Percentiles rank a stretch among this genome's conserved stretches.
Conservation (phyloP, 1,140 invertebrate genomes). For the Zaprionus capensis region DNA sequence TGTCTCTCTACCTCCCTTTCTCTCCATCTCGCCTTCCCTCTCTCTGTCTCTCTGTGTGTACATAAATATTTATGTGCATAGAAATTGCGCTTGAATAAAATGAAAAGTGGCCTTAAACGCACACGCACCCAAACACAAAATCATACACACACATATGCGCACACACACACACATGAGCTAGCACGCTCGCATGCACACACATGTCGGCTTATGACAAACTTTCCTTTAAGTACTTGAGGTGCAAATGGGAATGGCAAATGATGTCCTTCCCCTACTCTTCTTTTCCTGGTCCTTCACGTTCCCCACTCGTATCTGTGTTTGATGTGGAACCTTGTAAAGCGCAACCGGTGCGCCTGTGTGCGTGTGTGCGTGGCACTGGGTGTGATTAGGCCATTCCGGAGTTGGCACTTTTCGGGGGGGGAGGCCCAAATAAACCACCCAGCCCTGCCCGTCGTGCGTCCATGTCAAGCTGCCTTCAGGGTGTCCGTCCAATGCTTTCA, state of each 20-base stretch:
- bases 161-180: constrained; percentile 23
- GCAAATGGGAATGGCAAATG: constrained; percentile 59
- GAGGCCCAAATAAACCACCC: background rate
- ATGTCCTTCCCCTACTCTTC: constrained; percentile 20
- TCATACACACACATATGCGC: constrained; percentile 23
- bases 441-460: background rate
- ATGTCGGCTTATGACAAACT: constrained; percentile 54
- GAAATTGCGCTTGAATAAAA: constrained; percentile 30
- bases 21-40: background rate
- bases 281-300: background rate
- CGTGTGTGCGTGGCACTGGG: constrained; percentile 39
- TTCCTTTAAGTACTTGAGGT: constrained; percentile 71
- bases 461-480: constrained; percentile 11
- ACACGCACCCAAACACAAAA: constrained; percentile 22
- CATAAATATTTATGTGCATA: constrained; percentile 17
- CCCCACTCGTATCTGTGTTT: constrained; percentile 56
- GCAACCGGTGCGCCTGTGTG: constrained; percentile 29
- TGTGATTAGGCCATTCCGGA: constrained; percentile 64
- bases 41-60: background rate
- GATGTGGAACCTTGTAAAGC: constrained; percentile 60
- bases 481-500: constrained; percentile 44
- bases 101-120: constrained; percentile 37
- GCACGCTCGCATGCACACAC: constrained; percentile 33
- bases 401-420: background rate
- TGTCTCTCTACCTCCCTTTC: background rate